These are phyloP conservation scores for Petrocephalus zakoni DNA, from an alignment of 2,113 vertebrate genomes.

Conservation along the genomic window DNA sequence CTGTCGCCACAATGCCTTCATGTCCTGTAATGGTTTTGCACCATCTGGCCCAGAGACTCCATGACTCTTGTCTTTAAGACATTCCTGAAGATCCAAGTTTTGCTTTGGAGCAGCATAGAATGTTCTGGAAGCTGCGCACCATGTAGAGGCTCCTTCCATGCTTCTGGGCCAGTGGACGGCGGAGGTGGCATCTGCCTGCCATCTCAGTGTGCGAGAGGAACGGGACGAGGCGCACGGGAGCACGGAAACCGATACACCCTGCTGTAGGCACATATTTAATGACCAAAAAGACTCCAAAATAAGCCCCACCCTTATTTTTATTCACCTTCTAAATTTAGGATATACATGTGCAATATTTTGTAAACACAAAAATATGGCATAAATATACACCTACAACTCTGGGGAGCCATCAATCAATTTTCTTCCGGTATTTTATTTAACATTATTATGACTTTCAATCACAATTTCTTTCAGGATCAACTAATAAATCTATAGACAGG, in stretches of 20 bases:
- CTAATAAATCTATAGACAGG: not conserved
- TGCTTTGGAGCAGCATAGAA: slow-evolving; percentile 64
- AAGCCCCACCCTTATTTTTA: not conserved
- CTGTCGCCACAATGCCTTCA: slow-evolving; percentile 38
- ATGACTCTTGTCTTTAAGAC: slow-evolving; percentile 45
- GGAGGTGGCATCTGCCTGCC: slow-evolving; percentile 47
- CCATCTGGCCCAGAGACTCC: slow-evolving; percentile 38
- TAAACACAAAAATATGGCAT: not conserved
- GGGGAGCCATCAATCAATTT: not conserved
- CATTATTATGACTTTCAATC: not conserved
- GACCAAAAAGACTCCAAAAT: not conserved
- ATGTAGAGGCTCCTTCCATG: slow-evolving; percentile 62
- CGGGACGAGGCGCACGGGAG: slow-evolving; percentile 43
- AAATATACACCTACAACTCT: not conserved
- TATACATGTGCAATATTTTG: not conserved
- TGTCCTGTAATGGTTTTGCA: slow-evolving; percentile 43
- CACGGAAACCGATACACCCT: slow-evolving; percentile 44
- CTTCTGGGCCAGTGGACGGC: slow-evolving; percentile 29
- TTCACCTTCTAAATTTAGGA: not conserved
- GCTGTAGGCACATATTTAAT: not conserved
- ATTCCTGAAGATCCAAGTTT: slow-evolving; percentile 41
- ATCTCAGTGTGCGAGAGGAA: slow-evolving; percentile 45
- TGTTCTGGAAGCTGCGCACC: slow-evolving; percentile 64
- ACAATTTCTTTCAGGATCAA: not conserved
- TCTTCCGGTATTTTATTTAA: not conserved